These are phyloP conservation scores for Myotis pilosus DNA, from an alignment of 2,797 vertebrate genomes.

Conservation along the genomic window DNA sequence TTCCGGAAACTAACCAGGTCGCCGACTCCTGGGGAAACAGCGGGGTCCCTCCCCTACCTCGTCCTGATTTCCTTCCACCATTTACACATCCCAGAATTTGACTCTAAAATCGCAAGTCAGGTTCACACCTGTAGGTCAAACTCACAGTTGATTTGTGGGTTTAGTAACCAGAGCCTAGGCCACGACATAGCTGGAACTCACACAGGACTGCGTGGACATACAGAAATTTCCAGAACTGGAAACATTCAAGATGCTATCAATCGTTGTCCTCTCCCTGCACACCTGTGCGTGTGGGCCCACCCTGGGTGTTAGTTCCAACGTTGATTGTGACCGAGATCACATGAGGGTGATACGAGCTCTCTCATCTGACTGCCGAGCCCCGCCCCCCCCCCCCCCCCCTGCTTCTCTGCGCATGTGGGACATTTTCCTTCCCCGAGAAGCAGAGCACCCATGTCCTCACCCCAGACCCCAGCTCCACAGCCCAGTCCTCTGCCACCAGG, in stretches of 20 bases:
- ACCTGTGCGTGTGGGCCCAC: rapidly evolving
- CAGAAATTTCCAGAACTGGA: neutral
- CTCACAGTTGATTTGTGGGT: neutral
- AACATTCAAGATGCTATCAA: neutral
- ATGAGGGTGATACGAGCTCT: rapidly evolving
- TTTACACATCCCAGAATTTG: neutral
- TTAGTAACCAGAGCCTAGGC: neutral
- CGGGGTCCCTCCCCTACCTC: neutral
- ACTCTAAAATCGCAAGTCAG: neutral
- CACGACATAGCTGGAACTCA: neutral
- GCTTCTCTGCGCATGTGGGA: neutral
- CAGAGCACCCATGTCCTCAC: neutral
- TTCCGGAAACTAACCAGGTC: neutral
- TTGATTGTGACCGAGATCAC: neutral
- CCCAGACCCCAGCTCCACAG: neutral
- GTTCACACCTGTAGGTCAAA: neutral
- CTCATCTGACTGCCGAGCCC: neutral
- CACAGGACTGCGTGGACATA: neutral
- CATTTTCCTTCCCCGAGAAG: neutral
- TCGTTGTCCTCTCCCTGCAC: neutral
- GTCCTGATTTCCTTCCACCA: neutral
- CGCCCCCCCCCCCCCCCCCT: no score
- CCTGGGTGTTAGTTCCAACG: neutral
- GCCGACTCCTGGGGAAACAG: neutral
- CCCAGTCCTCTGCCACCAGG: neutral